Evolutionary conservation across 2,797 vertebrate species (phyloP).

Genomic region (Perodicticus potto): DNA sequence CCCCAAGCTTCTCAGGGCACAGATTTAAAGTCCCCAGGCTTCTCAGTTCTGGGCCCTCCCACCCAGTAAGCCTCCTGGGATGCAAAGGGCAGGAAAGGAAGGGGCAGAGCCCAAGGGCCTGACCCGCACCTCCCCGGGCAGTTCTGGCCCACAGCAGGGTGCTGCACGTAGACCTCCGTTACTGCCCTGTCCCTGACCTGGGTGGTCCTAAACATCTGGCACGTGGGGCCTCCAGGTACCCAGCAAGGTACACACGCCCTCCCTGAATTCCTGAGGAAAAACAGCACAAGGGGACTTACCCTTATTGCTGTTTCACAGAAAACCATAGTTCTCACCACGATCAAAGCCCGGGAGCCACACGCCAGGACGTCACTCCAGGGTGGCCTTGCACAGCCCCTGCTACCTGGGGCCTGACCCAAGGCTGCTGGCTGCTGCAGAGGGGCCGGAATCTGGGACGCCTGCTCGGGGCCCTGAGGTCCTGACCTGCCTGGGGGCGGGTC

Average conservation of each 20-base stretch:
- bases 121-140: too few species aligned
- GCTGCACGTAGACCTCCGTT: not conserved
- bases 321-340: not conserved
- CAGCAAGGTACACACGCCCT: not conserved
- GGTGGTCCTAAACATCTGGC: not conserved
- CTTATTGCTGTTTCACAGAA: not conserved
- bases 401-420: not conserved
- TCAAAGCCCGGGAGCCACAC: not conserved
- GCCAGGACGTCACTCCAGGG: rapidly evolving
- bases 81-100: too few species aligned
- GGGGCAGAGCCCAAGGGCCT: too few species aligned
- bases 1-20: not conserved
- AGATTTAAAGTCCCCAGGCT: not conserved
- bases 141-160: not conserved
- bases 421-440: too few species aligned
- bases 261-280: not conserved
- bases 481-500: not conserved
- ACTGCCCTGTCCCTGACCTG: rapidly evolving
- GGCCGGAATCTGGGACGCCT: too few species aligned
- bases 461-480: not conserved
- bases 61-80: not conserved
- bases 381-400: not conserved
- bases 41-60: not conserved
- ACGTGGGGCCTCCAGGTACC: not conserved
- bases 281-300: rapidly evolving